These are phyloP conservation scores for Mareca penelope DNA, from an alignment of 2,797 vertebrate genomes.

Conservation along the genomic window DNA sequence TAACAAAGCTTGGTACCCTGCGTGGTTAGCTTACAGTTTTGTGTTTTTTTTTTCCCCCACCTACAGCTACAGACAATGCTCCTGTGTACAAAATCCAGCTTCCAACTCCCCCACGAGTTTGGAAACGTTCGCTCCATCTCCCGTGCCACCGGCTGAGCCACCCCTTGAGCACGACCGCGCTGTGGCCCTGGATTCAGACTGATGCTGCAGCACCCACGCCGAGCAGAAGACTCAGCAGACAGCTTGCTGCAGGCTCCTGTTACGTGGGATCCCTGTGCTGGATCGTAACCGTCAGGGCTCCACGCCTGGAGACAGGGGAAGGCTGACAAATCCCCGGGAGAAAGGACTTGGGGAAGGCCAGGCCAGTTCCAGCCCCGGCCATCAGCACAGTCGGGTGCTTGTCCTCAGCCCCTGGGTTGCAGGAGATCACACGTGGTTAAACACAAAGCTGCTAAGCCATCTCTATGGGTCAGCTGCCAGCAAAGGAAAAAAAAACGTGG, in stretches of 20 bases:
- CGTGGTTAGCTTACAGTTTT: neutral
- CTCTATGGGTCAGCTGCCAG: neutral
- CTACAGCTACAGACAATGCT: neutral
- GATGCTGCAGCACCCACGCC: neutral
- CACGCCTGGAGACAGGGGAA: neutral
- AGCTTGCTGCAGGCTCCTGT: neutral
- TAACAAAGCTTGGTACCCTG: neutral
- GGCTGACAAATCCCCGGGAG: neutral
- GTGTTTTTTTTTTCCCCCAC: neutral
- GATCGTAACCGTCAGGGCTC: neutral
- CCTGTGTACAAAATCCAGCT: neutral
- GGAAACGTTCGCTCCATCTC: neutral
- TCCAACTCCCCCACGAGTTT: neutral
- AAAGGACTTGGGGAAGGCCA: too few relatives aligned
- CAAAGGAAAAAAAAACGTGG: neutral
- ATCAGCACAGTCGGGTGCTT: neutral
- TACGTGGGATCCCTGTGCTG: neutral
- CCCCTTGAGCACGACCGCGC: rapidly evolving
- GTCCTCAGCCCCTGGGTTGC: neutral
- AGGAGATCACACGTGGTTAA: too few relatives aligned
- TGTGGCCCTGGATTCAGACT: neutral
- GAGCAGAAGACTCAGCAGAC: neutral
- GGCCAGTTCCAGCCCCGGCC: neutral
- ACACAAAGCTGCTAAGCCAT: neutral
- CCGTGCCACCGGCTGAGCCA: neutral